Conservation (phyloP, 1,140 invertebrate species). For the Drosophila cardini region DNA sequence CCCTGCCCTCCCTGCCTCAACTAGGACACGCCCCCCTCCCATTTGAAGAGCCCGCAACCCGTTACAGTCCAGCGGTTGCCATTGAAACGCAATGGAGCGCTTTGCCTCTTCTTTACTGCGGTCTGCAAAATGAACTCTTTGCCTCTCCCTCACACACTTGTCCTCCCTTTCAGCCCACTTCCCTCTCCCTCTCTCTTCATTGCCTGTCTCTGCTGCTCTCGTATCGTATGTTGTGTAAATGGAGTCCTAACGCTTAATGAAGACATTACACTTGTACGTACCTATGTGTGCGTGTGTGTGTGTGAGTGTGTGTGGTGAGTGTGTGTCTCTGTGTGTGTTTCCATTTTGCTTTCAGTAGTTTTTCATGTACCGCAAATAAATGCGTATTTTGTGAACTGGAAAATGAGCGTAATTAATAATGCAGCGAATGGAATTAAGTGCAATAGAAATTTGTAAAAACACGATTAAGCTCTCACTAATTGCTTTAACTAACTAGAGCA, state of each 20-base stretch:
- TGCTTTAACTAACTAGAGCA: slow-evolving; percentile 7
- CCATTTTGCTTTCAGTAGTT: slow-evolving; percentile 21
- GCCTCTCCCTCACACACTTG: neutral
- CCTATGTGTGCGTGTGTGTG: slow-evolving; percentile 9
- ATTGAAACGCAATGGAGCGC: slow-evolving; percentile 54
- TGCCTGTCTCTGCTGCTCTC: neutral
- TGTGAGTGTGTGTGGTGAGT: neutral
- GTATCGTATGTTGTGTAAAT: slow-evolving; percentile 37
- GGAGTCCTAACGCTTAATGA: slow-evolving; percentile 47
- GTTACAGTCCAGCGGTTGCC: slow-evolving; percentile 43
- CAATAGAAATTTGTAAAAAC: slow-evolving; percentile 35
- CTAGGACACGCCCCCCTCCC: neutral
- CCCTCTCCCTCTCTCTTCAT: neutral
- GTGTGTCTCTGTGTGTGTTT: neutral
- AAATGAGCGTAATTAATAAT: slow-evolving; percentile 50
- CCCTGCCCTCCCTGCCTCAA: neutral
- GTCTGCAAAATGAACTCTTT: slow-evolving; percentile 29
- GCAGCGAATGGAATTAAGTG: slow-evolving; percentile 21
- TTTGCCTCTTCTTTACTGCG: slow-evolving; percentile 44
- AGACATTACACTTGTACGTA: slow-evolving; percentile 37
- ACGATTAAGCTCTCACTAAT: slow-evolving; percentile 14
- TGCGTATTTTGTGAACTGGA: slow-evolving; percentile 39
- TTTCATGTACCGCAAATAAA: slow-evolving; percentile 46
- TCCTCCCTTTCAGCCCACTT: no score
- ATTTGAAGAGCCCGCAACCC: neutral